Conservation (phyloP, 1,140 invertebrate species). For the Scaptomyza hsui region DNA sequence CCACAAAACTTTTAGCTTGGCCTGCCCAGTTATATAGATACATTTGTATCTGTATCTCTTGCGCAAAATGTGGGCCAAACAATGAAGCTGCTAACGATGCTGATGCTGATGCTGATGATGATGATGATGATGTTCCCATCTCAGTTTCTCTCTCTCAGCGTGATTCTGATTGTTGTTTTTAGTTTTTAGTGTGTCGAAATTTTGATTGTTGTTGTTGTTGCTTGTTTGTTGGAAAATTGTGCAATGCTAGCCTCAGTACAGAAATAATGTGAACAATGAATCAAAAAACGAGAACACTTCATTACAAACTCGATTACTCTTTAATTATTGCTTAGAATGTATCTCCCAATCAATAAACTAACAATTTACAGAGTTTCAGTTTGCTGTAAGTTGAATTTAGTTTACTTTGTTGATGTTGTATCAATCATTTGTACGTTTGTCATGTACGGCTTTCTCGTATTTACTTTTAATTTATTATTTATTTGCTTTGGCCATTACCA, state of each 20-base stretch:
- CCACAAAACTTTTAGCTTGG: slow-evolving; percentile 9
- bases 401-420: not conserved
- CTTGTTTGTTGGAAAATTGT: slow-evolving; percentile 8
- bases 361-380: too few species aligned
- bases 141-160: not conserved
- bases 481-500: slow-evolving; percentile 32
- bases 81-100: slow-evolving; percentile 16
- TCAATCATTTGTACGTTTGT: slow-evolving; percentile 5
- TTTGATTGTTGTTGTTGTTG: slow-evolving; percentile 2
- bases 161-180: slow-evolving; percentile 28
- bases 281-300: not conserved
- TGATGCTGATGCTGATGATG: not conserved
- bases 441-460: slow-evolving; percentile 17
- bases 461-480: slow-evolving; percentile 50
- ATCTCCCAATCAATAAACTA: too few species aligned
- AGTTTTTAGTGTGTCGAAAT: slow-evolving; percentile 26
- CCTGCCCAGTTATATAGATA: not conserved
- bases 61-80: slow-evolving; percentile 28
- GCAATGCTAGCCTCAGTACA: slow-evolving; percentile 21
- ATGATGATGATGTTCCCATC: not conserved
- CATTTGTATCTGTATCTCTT: slow-evolving; percentile 25
- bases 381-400: not conserved
- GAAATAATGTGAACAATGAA: not conserved
- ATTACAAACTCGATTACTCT: too few species aligned
- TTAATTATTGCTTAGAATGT: too few species aligned